Evolutionary conservation across 2,797 vertebrate genomes (phyloP).

Genomic region (Paratrypauchen microcephalus): DNA sequence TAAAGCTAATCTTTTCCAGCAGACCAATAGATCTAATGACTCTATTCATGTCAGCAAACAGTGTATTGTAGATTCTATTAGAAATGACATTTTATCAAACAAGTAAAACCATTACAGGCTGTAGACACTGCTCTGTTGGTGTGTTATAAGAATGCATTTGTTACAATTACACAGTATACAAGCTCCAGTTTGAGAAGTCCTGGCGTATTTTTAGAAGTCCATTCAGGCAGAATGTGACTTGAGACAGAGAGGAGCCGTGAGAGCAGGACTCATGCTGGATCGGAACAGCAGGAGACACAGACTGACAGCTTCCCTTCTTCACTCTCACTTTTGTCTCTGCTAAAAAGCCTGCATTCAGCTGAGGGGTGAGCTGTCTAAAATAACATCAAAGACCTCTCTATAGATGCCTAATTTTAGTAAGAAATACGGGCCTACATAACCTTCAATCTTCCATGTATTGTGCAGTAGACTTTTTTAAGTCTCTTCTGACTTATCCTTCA

Average conservation of each 20-base stretch:
- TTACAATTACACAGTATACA: not conserved
- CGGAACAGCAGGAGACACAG: conserved; percentile 13
- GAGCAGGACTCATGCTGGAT: not conserved
- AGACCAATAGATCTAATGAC: not conserved
- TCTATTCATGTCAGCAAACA: not conserved
- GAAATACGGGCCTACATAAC: not conserved
- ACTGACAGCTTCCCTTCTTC: conserved; percentile 18
- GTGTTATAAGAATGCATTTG: not conserved
- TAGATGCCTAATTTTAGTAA: not conserved
- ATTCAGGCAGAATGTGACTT: conserved; percentile 13
- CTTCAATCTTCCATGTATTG: not conserved
- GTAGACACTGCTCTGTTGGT: not conserved
- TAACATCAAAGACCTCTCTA: not conserved
- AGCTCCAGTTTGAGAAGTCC: not conserved
- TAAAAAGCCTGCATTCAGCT: not conserved
- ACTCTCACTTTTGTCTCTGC: conserved; percentile 11
- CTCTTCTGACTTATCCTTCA: too few species aligned
- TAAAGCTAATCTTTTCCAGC: not conserved
- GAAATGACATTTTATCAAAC: not conserved
- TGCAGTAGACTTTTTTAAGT: not conserved
- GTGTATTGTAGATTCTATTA: not conserved
- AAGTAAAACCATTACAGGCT: too few species aligned
- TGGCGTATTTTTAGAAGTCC: not conserved
- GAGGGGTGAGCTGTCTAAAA: conserved; percentile 4
- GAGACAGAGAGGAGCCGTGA: not conserved